These are phyloP conservation scores for Ceuthmochares aereus DNA, from an alignment of 2,113 vertebrate genomes.

Conservation along the genomic window DNA sequence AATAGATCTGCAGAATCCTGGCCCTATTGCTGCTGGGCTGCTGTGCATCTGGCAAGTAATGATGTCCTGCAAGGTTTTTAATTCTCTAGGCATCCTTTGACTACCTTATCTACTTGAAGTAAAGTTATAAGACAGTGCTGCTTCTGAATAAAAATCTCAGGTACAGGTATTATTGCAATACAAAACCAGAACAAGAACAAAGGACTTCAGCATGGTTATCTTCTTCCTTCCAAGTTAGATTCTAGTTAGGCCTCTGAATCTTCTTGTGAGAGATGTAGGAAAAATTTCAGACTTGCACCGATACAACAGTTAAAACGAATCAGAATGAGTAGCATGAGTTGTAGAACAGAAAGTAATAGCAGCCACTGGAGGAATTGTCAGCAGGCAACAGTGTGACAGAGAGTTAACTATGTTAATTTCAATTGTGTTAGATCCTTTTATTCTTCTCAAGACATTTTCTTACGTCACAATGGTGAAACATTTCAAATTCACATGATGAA, in stretches of 20 bases:
- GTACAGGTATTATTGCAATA: background rate
- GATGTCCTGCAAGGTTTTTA: background rate
- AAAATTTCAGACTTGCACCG: background rate
- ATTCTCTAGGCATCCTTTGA: conserved; percentile 5
- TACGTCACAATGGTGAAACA: background rate
- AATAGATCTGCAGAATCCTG: background rate
- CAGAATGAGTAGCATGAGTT: background rate
- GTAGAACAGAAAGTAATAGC: background rate
- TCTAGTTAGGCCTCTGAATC: background rate
- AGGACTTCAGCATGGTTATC: background rate
- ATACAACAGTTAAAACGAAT: background rate
- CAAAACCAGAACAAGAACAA: background rate
- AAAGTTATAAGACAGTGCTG: background rate
- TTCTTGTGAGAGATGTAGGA: background rate
- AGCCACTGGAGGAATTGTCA: background rate
- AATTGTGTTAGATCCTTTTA: background rate
- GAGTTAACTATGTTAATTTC: background rate
- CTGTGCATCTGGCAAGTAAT: conserved; percentile 40
- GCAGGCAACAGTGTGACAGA: background rate
- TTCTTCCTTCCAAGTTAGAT: background rate
- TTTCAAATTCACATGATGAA: background rate
- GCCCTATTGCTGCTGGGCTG: background rate
- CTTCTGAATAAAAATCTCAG: background rate
- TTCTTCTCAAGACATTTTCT: background rate
- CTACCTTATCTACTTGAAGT: conserved; percentile 32